A percentile compares a stretch with the other conserved stretches of the same genome.
These are phyloP conservation scores for Thymelicus lineola DNA, from an alignment of 2,888 invertebrate genomes.

Conservation along the genomic window DNA sequence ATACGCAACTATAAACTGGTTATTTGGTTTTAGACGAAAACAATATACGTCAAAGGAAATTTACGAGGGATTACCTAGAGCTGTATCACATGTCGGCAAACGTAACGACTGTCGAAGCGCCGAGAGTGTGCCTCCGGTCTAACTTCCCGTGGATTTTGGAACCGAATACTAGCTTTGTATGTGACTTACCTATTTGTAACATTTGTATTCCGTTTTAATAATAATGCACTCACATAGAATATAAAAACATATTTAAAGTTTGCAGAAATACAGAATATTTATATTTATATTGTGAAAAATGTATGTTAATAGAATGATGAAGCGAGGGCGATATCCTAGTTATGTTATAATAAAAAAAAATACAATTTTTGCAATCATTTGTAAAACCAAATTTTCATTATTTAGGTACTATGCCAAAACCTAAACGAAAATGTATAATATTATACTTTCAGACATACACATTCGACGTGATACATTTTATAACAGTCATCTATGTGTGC, in stretches of 20 bases:
- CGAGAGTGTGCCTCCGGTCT: conserved; percentile 69
- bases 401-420: no score
- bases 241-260: no score
- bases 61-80: conserved; percentile 69
- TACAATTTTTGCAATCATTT: no score
- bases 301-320: no score
- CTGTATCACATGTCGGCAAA: conserved; percentile 70
- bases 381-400: no score
- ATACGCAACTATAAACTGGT: conserved; percentile 15
- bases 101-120: conserved; percentile 72
- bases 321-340: no score
- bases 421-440: conserved; percentile 34
- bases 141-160: conserved; percentile 81
- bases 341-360: no score
- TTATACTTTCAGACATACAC: conserved; percentile 60
- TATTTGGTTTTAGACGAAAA: conserved; percentile 61
- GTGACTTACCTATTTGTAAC: conserved; percentile 44
- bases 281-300: no score
- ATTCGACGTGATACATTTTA: conserved; percentile 72
- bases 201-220: no score
- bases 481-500: conserved; percentile 72
- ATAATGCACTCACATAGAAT: no score
- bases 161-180: conserved; percentile 75
- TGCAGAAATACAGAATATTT: no score
- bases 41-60: conserved; percentile 70